These are phyloP conservation scores for Micrasema minimum DNA, from an alignment of 1,140 invertebrate species.

Conservation along the genomic window DNA sequence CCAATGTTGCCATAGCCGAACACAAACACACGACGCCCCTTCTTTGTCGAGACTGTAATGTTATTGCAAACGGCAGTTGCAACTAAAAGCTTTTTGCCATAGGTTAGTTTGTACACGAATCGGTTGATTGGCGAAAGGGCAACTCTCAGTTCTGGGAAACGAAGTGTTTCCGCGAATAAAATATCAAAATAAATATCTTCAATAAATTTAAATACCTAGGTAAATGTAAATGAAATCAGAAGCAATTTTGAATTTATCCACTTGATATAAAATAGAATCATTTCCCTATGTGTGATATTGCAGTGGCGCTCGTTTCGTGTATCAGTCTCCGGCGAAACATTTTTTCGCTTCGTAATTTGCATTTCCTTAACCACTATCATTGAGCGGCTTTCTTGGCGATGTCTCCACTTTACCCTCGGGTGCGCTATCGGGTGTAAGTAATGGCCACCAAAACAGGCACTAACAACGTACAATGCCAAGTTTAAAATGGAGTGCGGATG, in stretches of 20 bases:
- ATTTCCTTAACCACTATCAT: conserved; percentile 11
- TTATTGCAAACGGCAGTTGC: background rate
- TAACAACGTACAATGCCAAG: conserved; percentile 27
- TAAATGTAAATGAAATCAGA: too few relatives aligned
- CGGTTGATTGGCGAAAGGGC: conserved; percentile 9
- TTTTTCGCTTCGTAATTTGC: background rate
- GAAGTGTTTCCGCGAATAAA: too few relatives aligned
- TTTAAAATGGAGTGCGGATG: conserved; percentile 33
- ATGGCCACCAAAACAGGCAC: conserved; percentile 28
- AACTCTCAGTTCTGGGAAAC: too few relatives aligned
- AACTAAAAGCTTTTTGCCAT: background rate
- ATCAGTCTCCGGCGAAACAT: too few relatives aligned
- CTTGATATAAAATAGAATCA: too few relatives aligned
- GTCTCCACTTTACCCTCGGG: conserved; percentile 8
- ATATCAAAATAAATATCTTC: too few relatives aligned
- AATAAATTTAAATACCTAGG: too few relatives aligned
- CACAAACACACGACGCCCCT: background rate
- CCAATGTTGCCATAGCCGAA: background rate
- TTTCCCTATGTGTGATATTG: too few relatives aligned
- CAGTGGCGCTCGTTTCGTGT: too few relatives aligned
- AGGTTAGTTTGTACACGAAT: background rate
- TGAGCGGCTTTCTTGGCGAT: conserved; percentile 20
- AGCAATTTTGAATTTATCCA: too few relatives aligned
- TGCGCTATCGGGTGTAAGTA: conserved; percentile 27
- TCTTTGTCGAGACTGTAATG: conserved; percentile 9